Base-by-base conservation (phyloP, 2,888 invertebrate genomes). In the Meganola albula region DNA sequence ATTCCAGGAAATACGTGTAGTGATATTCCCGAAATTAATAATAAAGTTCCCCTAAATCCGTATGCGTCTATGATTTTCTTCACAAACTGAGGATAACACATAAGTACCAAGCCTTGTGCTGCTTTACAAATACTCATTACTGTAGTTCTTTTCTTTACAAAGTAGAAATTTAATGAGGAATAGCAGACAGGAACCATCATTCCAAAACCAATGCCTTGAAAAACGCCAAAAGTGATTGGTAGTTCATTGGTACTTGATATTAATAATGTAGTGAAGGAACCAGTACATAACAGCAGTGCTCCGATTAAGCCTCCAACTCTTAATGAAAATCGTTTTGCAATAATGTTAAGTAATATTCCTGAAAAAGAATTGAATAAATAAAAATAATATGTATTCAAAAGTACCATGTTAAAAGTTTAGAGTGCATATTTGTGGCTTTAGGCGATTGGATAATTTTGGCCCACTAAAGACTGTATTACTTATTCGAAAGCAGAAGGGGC, bases 91-190 rank as follows among this genome's bases (percentile, higher is more conserved):
- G 91, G 91, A 63, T 88, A 90, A 43, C 85, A 75, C 58, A 91
- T 91, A 5, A 87, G 65, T 8, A 88, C 70, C 0, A 88, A 56
- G 2, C 89, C 89, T 58, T 91, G 88, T 1, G 88, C 54, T 0
- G 89, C 88, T 63, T 92, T 91, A 23, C 89, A 84, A 0, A 87
- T 61, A 32, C 90, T 89, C 89, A 91, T 90, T 1, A 90, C 87
- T 38, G 88, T 83, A 0, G 89, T 88, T 49, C 90, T 80, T 53
- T 79, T 89, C 37, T 74, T 85, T 6, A 88, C 78, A 48, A 90
- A 92, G 53, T 90, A 91, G 21, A 82, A 74, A 48, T 91, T 91
- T 29, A 92, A 77, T 0, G 88, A 88, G 0, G 90, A 87, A 51
- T 90, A 90, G 20, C 87, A 86, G 1, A 91, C 87, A 2, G 91